A percentile compares a stretch with the other conserved stretches of the same genome.
These are phyloP conservation scores for Dromococcyx pavoninus DNA, from an alignment of 2,797 vertebrate species.

Conservation along the genomic window DNA sequence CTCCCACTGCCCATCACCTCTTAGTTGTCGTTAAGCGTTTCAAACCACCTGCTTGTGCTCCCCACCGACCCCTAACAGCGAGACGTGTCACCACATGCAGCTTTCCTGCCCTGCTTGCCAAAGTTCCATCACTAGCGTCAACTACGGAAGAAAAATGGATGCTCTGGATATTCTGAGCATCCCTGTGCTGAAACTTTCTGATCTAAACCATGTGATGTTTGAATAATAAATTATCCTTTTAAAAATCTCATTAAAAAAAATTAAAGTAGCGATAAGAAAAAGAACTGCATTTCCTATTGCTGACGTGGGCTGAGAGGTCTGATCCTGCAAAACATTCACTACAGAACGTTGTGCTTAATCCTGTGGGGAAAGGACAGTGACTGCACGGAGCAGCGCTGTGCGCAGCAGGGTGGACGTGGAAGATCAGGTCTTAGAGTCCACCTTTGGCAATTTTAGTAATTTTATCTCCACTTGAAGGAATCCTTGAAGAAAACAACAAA, in stretches of 20 bases:
- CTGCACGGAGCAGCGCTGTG: not conserved
- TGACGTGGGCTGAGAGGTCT: not conserved
- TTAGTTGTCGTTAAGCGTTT: not conserved
- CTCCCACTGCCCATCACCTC: not conserved
- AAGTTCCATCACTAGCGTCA: not conserved
- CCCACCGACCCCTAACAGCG: rapidly evolving
- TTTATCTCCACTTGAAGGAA: not conserved
- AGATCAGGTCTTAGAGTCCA: not conserved
- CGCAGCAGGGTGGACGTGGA: not conserved
- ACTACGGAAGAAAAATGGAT: not conserved
- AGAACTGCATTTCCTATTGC: constrained; percentile 6
- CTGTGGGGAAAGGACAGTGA: not conserved
- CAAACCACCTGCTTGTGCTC: not conserved
- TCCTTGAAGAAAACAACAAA: not conserved
- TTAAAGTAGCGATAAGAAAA: not conserved
- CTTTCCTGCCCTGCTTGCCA: not conserved
- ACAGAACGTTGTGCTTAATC: not conserved
- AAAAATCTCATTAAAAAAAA: not conserved
- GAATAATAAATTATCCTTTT: not conserved
- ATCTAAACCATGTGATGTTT: not conserved
- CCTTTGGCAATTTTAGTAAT: not conserved
- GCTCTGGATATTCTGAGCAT: not conserved
- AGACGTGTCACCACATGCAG: not conserved
- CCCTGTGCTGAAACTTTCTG: not conserved
- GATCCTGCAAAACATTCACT: not conserved